Base-by-base conservation (phyloP, 2,888 invertebrate genomes). In the Drosophila eohydei region DNA sequence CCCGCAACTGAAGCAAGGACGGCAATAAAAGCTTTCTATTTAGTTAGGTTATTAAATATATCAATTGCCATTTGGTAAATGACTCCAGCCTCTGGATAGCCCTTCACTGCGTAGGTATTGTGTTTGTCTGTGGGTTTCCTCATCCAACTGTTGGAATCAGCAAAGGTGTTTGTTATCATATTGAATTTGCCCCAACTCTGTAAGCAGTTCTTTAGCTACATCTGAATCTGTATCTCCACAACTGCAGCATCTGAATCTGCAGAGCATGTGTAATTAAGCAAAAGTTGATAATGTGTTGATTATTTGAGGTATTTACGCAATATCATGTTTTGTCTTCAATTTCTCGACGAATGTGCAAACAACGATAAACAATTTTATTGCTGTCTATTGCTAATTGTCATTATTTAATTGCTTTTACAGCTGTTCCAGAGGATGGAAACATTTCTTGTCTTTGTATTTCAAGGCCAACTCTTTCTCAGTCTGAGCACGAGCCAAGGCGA, bases 271-370 rank as follows among this genome's bases (percentile, higher is more conserved):
- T 79, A 86, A 85, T 85, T 88, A 81, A 87, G 75, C 77, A 83
- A 83, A 83, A 76, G 71, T 83, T 85, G 71, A 77, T 88, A 81
- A 88, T 76, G 87, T 85, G 85, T 84, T 80, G 88, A 89, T 83
- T 86, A 81, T 83, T 83, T 80, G 64, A 79, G 61, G 81, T 79
- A 86, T 83, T 86, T 81, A 77, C 67, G 77, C 63, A 74, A 81
- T 86, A 74, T 73, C 50, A 44, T 56, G 44, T 46, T 51, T 21
- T 71, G 62, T 51, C 40, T 46, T 40, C 12, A n/a, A 16, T 48
- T 57, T 32, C n/a, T 2, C 48, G 26, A 40, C 11, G 9, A 58
- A 8, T 56, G 51, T 43, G 50, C 46, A 16, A 32, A 30, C 46
- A 54, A 43, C 48, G 41, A 36, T 50, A 55, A 63, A 61, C 54